These are phyloP conservation scores for Pseudopodoces humilis DNA, from an alignment of 2,113 vertebrate species.

Conservation along the genomic window DNA sequence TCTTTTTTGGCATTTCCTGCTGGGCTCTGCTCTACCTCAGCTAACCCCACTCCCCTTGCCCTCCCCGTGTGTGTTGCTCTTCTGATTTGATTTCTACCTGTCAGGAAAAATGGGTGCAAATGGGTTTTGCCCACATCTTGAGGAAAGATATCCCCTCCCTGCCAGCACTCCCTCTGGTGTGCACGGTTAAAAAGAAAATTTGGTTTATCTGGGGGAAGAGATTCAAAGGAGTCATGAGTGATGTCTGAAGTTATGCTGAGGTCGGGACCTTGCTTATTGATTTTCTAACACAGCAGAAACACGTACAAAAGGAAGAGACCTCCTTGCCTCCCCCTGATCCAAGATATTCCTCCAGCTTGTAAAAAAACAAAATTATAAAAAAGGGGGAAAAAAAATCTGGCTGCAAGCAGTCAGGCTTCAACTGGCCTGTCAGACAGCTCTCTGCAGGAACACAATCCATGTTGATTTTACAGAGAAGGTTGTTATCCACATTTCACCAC, in stretches of 20 bases:
- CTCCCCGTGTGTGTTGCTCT: conserved; percentile 1
- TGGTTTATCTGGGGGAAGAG: not conserved
- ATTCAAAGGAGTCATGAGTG: conserved; percentile 48
- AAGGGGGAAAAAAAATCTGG: not conserved
- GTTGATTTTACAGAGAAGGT: conserved; percentile 86
- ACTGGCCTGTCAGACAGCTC: conserved; percentile 74
- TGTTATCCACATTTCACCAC: conserved; percentile 85
- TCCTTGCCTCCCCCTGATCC: not conserved
- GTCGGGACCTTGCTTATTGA: conserved; percentile 70
- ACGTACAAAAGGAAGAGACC: conserved; percentile 55
- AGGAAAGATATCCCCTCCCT: not conserved
- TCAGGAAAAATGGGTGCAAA: conserved; percentile 33
- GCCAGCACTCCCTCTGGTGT: conserved; percentile 5
- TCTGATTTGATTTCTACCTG: conserved; percentile 69
- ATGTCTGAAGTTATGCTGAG: conserved; percentile 65
- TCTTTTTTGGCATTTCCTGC: conserved; percentile 41
- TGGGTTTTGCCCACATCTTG: not conserved
- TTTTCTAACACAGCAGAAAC: conserved; percentile 64
- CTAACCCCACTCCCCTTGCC: not conserved
- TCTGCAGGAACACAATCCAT: conserved; percentile 82
- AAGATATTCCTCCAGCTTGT: conserved; percentile 21
- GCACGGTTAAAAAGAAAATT: not conserved
- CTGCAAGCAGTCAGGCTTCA: conserved; percentile 70
- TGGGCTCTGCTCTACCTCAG: conserved; percentile 58
- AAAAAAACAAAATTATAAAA: not conserved